Conservation (phyloP, 2,113 vertebrate species). For the Ophthalmolycus amberensis region DNA sequence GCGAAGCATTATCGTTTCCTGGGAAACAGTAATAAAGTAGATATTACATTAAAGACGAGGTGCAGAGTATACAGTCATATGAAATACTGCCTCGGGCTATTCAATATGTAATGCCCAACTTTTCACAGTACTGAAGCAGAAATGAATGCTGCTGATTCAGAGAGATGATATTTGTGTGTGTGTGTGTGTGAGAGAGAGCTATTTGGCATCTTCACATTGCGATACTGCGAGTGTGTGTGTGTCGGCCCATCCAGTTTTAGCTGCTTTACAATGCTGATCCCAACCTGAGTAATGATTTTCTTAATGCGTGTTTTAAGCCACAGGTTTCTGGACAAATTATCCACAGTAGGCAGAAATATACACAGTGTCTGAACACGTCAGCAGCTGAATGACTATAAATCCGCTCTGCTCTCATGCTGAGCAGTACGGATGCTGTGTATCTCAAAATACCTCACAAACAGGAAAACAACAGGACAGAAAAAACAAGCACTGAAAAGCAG, state of each 20-base stretch:
- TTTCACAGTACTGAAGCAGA: conserved; percentile 47
- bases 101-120: conserved; percentile 29
- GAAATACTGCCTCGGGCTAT: conserved; percentile 32
- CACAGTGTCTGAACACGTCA: conserved; percentile 47
- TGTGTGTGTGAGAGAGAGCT: background rate
- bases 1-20: conserved; percentile 12
- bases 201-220: conserved; percentile 27
- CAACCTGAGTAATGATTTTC: conserved; percentile 68
- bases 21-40: conserved; percentile 26
- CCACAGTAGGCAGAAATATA: conserved; percentile 49
- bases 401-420: conserved; percentile 31
- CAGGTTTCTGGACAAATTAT: conserved; percentile 52
- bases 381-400: conserved; percentile 56
- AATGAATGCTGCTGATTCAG: conserved; percentile 57
- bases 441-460: conserved; percentile 8
- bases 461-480: background rate
- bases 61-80: conserved; percentile 12
- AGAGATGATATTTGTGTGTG: conserved; percentile 26
- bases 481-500: background rate
- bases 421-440: conserved; percentile 12
- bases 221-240: conserved; percentile 6
- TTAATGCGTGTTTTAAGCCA: conserved; percentile 53
- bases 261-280: conserved; percentile 50
- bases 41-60: conserved; percentile 14
- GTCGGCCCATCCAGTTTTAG: conserved; percentile 33